Percentiles rank a stretch among this genome's conserved stretches.
Conservation (phyloP, 2,113 vertebrate genomes). For the Pangasianodon gigas region DNA sequence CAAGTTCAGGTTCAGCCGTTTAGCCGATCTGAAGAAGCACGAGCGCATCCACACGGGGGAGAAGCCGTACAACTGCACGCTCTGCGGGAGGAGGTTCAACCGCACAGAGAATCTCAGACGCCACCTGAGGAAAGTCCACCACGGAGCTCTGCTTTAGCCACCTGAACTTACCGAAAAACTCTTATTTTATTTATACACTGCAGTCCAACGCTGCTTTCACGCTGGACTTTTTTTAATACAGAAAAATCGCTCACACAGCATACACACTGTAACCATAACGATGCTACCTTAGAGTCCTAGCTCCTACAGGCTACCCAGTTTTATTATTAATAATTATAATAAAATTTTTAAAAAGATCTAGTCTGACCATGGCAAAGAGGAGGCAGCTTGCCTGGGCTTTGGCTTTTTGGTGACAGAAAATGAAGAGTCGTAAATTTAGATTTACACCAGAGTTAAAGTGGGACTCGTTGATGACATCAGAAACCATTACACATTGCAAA, state of each 20-base stretch:
- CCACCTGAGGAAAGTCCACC: slow-evolving; percentile 48
- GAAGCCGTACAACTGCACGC: slow-evolving; percentile 59
- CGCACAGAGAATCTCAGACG: slow-evolving; percentile 50
- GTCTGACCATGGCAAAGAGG: not conserved
- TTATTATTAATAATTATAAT: not conserved
- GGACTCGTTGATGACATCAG: not conserved
- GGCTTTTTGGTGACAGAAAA: no score
- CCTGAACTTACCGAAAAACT: not conserved
- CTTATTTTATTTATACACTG: not conserved
- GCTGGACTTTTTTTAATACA: not conserved
- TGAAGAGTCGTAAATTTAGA: no score
- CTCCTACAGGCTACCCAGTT: not conserved
- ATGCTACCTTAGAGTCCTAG: not conserved
- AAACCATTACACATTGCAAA: not conserved
- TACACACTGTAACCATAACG: not conserved
- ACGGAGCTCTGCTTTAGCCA: slow-evolving; percentile 8
- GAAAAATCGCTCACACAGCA: not conserved
- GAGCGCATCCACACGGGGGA: slow-evolving; percentile 65
- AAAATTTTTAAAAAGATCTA: not conserved
- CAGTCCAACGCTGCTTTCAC: not conserved
- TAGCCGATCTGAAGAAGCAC: slow-evolving; percentile 66
- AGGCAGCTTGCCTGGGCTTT: not conserved
- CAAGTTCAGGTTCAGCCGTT: slow-evolving; percentile 62
- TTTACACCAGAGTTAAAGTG: not conserved
- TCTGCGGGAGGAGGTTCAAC: slow-evolving; percentile 56